Evolutionary conservation across 2,113 vertebrate species (phyloP), one percentile per base, ranked within the genome.

Genomic region (Paracanthobrama guichenoti): DNA sequence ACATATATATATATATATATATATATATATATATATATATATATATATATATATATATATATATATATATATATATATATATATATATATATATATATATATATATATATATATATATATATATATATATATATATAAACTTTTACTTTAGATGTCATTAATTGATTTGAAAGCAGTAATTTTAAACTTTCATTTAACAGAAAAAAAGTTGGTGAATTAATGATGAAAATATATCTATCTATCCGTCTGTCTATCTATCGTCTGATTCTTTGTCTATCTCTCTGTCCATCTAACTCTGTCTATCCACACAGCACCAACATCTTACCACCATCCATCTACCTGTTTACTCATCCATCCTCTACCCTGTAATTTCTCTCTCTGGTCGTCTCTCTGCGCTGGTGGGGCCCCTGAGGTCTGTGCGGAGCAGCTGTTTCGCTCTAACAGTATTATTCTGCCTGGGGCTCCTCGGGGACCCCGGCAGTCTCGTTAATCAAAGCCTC

Each of bases 401-500:
- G 24, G 42, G 86, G 77, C n/a, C 8, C 14, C 78, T 88, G 81
- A 83, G 86, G 74, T 79, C 81, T 90, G 84, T 90, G 83, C 22
- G 79, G 85, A 73, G 81, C 91, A 86, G 92, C 86, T 91, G 91
- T 79, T 91, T 92, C 90, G 86, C 88, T 92, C 91, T 93, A 94
- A 93, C 88, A 90, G 82, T 92, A 90, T 93, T 93, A 92, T 92
- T 95, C 93, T 91, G 90, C 91, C 74, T 83, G 60, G 22, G 90
- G 91, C 80, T 94, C 94, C 94, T 95, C 88, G 89, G 93, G 92
- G 95, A 95, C 89, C 80, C 87, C 91, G 89, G 89, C 44, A 74
- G 88, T 89, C 90, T 93, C 93, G 93, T 96, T 95, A 95, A 95
- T 95, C 94, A 95, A 95, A 94, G 90, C 84, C 88, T 86, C 86